Conservation (phyloP, 2,888 invertebrate species). For the Agrochola circellaris region DNA sequence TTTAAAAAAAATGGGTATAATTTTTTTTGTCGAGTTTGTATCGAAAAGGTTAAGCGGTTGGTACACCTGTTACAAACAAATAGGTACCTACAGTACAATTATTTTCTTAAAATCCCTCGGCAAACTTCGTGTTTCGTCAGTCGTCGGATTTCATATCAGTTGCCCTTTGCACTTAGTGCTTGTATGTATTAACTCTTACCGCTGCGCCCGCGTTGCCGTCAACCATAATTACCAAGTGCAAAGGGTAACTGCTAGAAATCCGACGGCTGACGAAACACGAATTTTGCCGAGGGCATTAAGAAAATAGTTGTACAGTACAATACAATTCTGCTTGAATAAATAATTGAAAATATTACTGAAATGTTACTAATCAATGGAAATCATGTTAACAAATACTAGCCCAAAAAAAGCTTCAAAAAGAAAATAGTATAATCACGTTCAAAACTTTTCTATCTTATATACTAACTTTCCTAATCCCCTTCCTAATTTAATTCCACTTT, state of each 20-base stretch:
- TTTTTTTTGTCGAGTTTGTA: not conserved
- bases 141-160: too few species aligned
- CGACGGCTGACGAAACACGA: too few species aligned
- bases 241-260: too few species aligned
- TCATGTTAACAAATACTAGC: not conserved
- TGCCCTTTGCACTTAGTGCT: too few species aligned
- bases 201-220: too few species aligned
- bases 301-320: not conserved
- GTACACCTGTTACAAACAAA: conserved; percentile 1
- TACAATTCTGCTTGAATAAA: conserved; percentile 5
- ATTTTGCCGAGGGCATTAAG: too few species aligned
- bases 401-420: not conserved
- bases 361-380: not conserved
- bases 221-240: too few species aligned
- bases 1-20: conserved; percentile 22
- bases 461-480: not conserved
- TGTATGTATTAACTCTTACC: too few species aligned
- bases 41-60: conserved; percentile 9
- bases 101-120: too few species aligned
- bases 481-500: conserved; percentile 15
- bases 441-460: not conserved
- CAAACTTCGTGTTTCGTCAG: too few species aligned
- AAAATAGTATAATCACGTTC: not conserved
- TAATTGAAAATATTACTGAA: not conserved
- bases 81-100: not conserved